Evolutionary conservation across 2,113 vertebrate species (phyloP).

Genomic region (Ellobius talpinus): DNA sequence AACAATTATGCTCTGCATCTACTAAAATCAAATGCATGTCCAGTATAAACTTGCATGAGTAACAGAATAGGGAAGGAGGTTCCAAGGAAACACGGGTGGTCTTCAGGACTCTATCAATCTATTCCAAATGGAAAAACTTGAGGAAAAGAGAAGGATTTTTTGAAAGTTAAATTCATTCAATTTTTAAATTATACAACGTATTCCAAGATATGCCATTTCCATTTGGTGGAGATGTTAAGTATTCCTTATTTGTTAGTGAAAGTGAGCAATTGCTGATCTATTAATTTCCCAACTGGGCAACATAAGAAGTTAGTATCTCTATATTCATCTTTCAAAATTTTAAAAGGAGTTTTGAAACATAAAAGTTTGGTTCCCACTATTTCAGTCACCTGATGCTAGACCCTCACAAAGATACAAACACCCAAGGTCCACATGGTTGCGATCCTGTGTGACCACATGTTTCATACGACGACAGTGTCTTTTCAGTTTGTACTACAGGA

Average conservation of each 20-base stretch:
- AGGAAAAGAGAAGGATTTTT: neutral
- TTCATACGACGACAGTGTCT: slow-evolving; percentile 3
- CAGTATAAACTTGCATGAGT: neutral
- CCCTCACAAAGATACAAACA: neutral
- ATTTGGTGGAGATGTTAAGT: neutral
- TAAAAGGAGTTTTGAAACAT: neutral
- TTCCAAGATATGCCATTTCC: neutral
- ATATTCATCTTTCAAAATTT: neutral
- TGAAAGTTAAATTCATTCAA: neutral
- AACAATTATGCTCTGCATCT: neutral
- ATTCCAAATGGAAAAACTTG: neutral
- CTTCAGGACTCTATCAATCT: neutral
- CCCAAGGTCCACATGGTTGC: neutral
- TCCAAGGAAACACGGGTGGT: neutral
- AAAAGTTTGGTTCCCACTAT: neutral
- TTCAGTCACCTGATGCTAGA: slow-evolving; percentile 43
- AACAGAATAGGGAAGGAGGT: neutral
- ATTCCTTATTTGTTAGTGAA: slow-evolving; percentile 4
- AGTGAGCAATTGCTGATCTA: slow-evolving; percentile 18
- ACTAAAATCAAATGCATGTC: neutral
- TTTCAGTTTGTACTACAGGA: neutral
- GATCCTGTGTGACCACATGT: neutral
- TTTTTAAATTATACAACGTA: slow-evolving; percentile 22
- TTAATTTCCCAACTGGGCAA: neutral
- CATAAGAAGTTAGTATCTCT: slow-evolving; percentile 53